Evolutionary conservation across 2,113 vertebrate species (phyloP).

Genomic region (Hymenochirus boettgeri): DNA sequence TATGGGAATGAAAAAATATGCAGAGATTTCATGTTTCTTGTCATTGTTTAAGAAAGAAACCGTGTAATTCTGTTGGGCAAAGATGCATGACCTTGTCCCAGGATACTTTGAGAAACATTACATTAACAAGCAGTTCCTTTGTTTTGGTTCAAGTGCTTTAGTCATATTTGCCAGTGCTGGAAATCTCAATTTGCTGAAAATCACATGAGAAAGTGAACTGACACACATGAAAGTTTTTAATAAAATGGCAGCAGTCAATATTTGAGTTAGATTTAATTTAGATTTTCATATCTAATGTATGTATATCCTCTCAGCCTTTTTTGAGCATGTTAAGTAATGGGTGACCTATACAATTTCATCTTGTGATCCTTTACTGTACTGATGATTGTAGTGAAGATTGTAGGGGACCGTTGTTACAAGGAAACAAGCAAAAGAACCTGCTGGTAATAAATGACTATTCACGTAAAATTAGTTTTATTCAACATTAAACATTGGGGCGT

Average conservation of each 20-base stretch:
- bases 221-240: slow-evolving; percentile 26
- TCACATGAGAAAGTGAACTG: slow-evolving; percentile 14
- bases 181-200: slow-evolving; percentile 15
- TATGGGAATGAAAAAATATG: no score
- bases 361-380: background rate
- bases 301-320: slow-evolving; percentile 31
- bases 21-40: background rate
- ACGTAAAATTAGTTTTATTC: no score
- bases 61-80: background rate
- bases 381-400: background rate
- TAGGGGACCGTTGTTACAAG: no score
- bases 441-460: no score
- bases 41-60: background rate
- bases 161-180: background rate
- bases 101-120: background rate
- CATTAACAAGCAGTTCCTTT: background rate
- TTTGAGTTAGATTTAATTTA: slow-evolving; percentile 42
- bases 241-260: slow-evolving; percentile 39
- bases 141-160: background rate
- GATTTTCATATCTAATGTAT: slow-evolving; percentile 38
- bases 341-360: slow-evolving; percentile 19
- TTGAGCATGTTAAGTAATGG: slow-evolving; percentile 14
- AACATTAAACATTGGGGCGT: no score
- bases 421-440: no score
- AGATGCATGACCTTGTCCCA: slow-evolving; percentile 1